A percentile compares a stretch with the other conserved stretches of the same genome.
Evolutionary conservation across 2,797 vertebrate species (phyloP).

Genomic region (Fistularia commersonii): DNA sequence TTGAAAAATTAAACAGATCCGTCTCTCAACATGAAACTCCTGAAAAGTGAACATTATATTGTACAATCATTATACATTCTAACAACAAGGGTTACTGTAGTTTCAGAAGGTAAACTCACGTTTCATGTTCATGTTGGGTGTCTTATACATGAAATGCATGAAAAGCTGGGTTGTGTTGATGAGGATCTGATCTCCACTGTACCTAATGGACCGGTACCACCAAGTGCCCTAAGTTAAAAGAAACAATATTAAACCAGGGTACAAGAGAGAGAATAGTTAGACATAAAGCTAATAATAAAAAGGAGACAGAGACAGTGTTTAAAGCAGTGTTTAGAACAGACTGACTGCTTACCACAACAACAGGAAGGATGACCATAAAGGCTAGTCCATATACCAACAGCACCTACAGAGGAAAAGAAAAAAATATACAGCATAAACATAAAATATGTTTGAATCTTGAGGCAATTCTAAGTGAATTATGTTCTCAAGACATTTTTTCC

Average conservation of each 20-base stretch:
- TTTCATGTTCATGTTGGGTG: conserved; percentile 99
- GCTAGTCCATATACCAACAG: conserved; percentile 95
- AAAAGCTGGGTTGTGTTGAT: conserved; percentile 98
- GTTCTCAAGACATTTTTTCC: no score
- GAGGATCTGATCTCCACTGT: conserved; percentile 98
- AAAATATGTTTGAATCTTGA: no score
- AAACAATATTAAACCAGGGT: no score
- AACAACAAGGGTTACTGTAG: neutral
- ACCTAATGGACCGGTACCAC: conserved; percentile 99
- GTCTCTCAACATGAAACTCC: no score
- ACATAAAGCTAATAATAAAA: no score
- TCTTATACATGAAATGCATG: conserved; percentile 98
- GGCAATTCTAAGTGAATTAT: no score
- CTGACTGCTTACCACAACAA: conserved; percentile 87
- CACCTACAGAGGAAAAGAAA: conserved; percentile 73
- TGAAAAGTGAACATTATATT: no score
- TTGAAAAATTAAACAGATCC: no score
- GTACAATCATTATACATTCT: no score
- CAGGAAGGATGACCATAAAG: conserved; percentile 98
- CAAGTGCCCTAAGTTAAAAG: conserved; percentile 85
- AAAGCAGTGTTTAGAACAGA: neutral
- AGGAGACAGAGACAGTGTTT: no score
- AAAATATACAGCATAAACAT: neutral
- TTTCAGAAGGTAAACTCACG: conserved; percentile 75
- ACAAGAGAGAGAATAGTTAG: no score